Conservation (phyloP, 1,140 invertebrate genomes). For the Dendroctonus valens region DNA sequence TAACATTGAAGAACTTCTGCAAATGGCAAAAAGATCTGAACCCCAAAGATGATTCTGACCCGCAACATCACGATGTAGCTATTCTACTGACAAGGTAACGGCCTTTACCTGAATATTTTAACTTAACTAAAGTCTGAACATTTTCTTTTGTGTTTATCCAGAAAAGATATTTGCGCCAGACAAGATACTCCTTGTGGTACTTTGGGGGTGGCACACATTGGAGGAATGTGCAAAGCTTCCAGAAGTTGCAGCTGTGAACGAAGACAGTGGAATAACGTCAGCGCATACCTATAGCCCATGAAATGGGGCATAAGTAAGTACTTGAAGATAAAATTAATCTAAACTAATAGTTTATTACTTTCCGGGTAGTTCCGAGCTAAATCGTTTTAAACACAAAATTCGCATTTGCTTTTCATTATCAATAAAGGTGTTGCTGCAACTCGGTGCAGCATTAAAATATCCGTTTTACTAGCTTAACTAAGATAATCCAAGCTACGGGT, state of each 20-base stretch:
- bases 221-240: conserved; percentile 86
- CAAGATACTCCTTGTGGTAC: conserved; percentile 77
- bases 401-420: neutral
- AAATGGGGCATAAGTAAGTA: conserved; percentile 89
- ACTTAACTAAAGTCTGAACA: neutral
- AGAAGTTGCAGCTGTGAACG: conserved; percentile 87
- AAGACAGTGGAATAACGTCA: conserved; percentile 87
- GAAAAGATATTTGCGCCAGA: conserved; percentile 81
- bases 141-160: conserved; percentile 40
- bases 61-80: conserved; percentile 91
- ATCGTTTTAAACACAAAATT: too few species aligned
- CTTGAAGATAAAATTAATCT: neutral
- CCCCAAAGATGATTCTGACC: conserved; percentile 73
- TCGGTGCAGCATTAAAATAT: neutral
- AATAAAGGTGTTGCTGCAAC: conserved; percentile 2
- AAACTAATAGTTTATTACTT: too few species aligned
- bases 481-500: neutral
- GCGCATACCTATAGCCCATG: conserved; percentile 92
- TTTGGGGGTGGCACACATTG: conserved; percentile 83
- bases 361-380: too few species aligned
- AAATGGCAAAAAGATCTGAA: conserved; percentile 82
- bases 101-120: neutral
- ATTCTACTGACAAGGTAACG: conserved; percentile 71
- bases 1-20: conserved; percentile 82
- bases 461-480: conserved; percentile 7